phyloP scores from a whole-genome alignment of 2,888 invertebrate genomes.

The Pediacus dermestoides region DNA sequence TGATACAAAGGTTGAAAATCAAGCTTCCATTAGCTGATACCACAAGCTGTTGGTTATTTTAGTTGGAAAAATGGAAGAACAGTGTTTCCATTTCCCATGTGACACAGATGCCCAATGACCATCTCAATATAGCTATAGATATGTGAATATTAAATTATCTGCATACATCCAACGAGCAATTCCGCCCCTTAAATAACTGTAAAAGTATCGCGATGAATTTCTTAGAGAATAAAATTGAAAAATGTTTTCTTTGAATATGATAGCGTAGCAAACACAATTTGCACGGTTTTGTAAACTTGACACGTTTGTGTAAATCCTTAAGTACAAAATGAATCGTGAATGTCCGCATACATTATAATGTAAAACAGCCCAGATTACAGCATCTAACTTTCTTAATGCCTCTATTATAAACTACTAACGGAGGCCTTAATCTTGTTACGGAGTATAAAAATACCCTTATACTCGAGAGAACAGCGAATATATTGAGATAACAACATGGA shows the following conservation, averaged over 20 bases:
- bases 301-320: background rate
- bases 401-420: constrained; percentile 41
- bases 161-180: no score
- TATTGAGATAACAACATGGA: constrained; percentile 7
- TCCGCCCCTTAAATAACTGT: no score
- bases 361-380: constrained; percentile 29
- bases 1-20: no score
- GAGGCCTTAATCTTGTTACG: constrained; percentile 36
- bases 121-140: no score
- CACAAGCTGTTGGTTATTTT: constrained; percentile 23
- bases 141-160: no score
- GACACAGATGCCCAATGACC: constrained; percentile 13
- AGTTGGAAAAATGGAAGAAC: constrained; percentile 27
- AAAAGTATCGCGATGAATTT: no score
- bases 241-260: no score
- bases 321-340: constrained; percentile 9
- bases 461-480: constrained; percentile 4
- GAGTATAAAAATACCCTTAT: constrained; percentile 32
- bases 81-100: constrained; percentile 11
- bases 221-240: no score
- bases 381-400: constrained; percentile 37
- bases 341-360: constrained; percentile 36
- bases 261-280: no score
- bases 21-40: no score
- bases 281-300: no score